phyloP scores from a whole-genome alignment of 2,113 vertebrate genomes.

The Thymallus thymallus region DNA sequence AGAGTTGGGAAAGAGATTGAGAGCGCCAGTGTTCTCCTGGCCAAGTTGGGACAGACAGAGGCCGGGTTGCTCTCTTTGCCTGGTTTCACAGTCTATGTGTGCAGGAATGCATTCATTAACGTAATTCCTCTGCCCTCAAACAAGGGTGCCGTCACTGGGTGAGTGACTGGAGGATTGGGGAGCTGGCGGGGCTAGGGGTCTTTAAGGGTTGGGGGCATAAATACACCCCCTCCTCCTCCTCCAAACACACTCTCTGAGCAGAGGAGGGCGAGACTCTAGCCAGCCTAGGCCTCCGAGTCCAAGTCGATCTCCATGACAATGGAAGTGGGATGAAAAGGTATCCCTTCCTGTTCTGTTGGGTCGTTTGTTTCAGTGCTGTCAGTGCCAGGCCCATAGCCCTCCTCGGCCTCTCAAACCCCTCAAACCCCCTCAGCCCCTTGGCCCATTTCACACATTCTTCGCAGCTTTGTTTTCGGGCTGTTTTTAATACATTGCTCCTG shows the following conservation, averaged over 20 bases:
- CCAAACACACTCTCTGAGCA: slow-evolving; percentile 15
- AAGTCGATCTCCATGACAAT: slow-evolving; percentile 55
- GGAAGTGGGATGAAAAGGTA: slow-evolving; percentile 45
- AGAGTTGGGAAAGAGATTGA: slow-evolving; percentile 9
- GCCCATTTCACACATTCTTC: slow-evolving; percentile 14
- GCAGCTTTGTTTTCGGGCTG: slow-evolving; percentile 6
- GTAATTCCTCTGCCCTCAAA: slow-evolving; percentile 64
- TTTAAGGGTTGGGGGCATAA: neutral
- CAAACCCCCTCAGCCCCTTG: neutral
- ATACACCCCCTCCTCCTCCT: slow-evolving; percentile 4
- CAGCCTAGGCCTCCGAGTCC: slow-evolving; percentile 37
- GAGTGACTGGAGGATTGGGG: slow-evolving; percentile 7
- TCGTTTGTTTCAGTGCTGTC: slow-evolving; percentile 53
- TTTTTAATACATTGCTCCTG: slow-evolving; percentile 3
- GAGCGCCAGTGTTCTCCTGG: slow-evolving; percentile 3
- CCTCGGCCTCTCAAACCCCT: slow-evolving; percentile 24
- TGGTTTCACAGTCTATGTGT: slow-evolving; percentile 77
- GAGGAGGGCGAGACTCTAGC: neutral
- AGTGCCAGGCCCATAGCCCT: slow-evolving; percentile 36
- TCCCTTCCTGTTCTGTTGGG: slow-evolving; percentile 54
- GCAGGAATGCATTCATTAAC: slow-evolving; percentile 86
- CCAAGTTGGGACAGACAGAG: slow-evolving; percentile 8
- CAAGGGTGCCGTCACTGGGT: slow-evolving; percentile 17
- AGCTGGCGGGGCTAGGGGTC: neutral
- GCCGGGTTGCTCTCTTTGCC: slow-evolving; percentile 27